These are phyloP conservation scores for Camptogramma bilineatum DNA, from an alignment of 2,888 invertebrate species.

Conservation along the genomic window DNA sequence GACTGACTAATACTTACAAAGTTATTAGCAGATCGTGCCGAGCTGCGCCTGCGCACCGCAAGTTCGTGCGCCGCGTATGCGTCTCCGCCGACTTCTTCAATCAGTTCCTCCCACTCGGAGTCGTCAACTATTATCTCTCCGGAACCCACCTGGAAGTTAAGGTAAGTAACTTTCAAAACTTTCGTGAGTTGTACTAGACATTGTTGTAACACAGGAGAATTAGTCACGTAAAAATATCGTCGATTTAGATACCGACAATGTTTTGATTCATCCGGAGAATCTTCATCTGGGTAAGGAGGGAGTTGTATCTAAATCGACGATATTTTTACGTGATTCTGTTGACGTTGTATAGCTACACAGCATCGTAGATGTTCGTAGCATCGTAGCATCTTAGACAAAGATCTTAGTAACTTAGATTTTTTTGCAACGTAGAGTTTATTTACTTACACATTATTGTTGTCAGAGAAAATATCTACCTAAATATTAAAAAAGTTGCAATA, in stretches of 20 bases:
- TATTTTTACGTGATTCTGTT: no score
- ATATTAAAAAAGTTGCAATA: no score
- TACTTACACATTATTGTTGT: no score
- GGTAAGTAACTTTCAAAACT: not conserved
- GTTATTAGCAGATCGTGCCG: constrained; percentile 67
- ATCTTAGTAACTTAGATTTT: constrained; percentile 1
- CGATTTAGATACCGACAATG: no score
- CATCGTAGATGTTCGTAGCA: constrained; percentile 9
- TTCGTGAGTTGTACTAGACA: no score
- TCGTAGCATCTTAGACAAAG: not conserved
- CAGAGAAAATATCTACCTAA: no score
- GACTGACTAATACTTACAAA: constrained; percentile 55
- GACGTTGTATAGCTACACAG: not conserved
- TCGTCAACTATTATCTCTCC: constrained; percentile 93
- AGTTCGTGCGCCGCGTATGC: constrained; percentile 78
- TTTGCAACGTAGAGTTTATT: not conserved
- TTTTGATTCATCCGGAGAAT: no score
- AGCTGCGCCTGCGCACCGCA: constrained; percentile 78
- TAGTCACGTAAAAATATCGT: no score
- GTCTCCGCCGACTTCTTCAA: constrained; percentile 85
- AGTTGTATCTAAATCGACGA: no score
- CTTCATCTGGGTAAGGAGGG: no score
- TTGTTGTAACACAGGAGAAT: no score
- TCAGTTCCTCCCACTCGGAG: constrained; percentile 92
- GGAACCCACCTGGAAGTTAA: constrained; percentile 88